Percentiles rank a stretch among this genome's conserved stretches.
phyloP scores from a whole-genome alignment of 2,113 vertebrate genomes.

The Calidris pugnax region DNA sequence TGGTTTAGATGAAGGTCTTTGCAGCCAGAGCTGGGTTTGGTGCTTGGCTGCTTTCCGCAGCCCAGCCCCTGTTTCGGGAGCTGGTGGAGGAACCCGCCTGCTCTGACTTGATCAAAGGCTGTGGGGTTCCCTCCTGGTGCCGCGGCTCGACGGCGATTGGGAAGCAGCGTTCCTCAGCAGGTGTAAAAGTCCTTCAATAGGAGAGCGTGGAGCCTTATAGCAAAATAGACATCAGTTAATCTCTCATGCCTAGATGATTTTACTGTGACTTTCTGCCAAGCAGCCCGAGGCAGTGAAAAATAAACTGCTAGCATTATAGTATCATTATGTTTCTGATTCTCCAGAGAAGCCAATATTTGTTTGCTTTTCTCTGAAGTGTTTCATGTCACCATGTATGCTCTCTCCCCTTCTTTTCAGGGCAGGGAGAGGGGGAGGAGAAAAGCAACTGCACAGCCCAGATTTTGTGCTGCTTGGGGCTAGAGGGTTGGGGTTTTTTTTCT shows the following conservation, averaged over 20 bases:
- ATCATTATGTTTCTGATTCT: constrained; percentile 64
- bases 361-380: constrained; percentile 67
- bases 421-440: not conserved
- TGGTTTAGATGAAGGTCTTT: not conserved
- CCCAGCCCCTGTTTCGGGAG: not conserved
- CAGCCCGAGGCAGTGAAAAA: constrained; percentile 67
- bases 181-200: constrained; percentile 30
- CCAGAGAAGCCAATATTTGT: constrained; percentile 62
- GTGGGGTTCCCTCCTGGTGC: not conserved
- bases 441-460: not conserved
- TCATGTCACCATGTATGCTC: constrained; percentile 25
- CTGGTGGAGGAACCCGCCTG: not conserved
- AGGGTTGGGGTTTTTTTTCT: not conserved
- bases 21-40: not conserved
- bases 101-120: not conserved
- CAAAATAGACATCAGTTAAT: constrained; percentile 50
- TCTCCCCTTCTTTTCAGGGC: not conserved
- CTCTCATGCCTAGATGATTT: constrained; percentile 60
- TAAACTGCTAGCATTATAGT: constrained; percentile 56
- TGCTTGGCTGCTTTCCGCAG: not conserved
- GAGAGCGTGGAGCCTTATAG: not conserved
- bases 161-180: constrained; percentile 36
- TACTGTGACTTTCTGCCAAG: constrained; percentile 50
- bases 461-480: not conserved
- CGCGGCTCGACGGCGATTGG: accelerated